Evolutionary conservation across 2,888 invertebrate species (phyloP), one percentile per base, ranked within the genome.

Genomic region (Augiades crinisus): DNA sequence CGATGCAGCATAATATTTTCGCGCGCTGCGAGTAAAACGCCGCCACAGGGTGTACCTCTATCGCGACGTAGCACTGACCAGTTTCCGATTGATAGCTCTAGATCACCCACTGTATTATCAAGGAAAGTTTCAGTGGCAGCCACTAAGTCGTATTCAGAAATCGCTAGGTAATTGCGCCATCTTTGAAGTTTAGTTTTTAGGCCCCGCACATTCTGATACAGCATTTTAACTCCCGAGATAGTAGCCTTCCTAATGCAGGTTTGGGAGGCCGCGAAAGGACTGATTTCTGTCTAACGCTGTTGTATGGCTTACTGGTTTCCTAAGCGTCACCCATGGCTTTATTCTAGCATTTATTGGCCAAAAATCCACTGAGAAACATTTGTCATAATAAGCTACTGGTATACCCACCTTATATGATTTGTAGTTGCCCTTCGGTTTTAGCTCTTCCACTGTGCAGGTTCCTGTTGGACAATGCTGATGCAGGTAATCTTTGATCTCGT

Each of bases 271-370:
- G 17, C 17, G 36, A 36, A 36, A 36, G 7, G 33, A n/a, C 33
- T 33, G 33, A 13, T 33, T 33, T 12, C 6, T 33, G 3, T 33
- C 2, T 33, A 13, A 13, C 6, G 33, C 2, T 2, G 2, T 13
- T 13, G 13, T 12, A 12, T 2, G 33, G 13, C 13, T 5, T 13
- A 13, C 33, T 16, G 19, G 34, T 7, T 19, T 34, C 3, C 40
- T 47, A 56, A 53, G 53, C 10, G 43, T 30, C 8, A 49, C 38
- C 56, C 61, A 59, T 2, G 47, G 7, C 45, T 59, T 61, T 3
- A 61, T 41, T 22, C 53, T 47, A 1, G 61, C 54, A 30, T 58
- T 58, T n/a, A 53, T 37, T 5, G 57, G 58, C 59, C 56, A 61
- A 5, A 54, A 46, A 30, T 59, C 57, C 7, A 33, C 22, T 0